Base-by-base conservation (phyloP, 2,113 vertebrate genomes). In the Climacteris rufus region DNA sequence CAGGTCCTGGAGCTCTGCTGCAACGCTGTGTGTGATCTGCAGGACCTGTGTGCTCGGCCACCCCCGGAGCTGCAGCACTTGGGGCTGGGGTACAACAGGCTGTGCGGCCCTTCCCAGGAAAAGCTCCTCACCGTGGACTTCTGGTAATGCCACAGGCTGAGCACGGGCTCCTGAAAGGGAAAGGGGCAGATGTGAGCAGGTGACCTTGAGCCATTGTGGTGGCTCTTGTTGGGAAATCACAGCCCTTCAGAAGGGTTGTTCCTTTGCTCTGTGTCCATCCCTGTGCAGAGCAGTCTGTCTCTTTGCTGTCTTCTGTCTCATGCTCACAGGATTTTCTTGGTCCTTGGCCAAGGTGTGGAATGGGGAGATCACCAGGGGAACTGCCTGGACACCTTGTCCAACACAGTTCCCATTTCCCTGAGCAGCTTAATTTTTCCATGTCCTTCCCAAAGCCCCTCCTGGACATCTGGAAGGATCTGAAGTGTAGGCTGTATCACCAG, bases 1-100 rank as follows among this genome's bases (percentile, higher is more conserved):
- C 97, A 99, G 99, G 97, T 99, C 53, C 95, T 99, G 97, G 99
- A 99, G 96, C 98, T 99, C 4, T 98, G 98, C 13, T 97, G 92
- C 82, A 99, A 99, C 9, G 9, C 61, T 31, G 69, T 99, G 69
- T 24, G 45, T 35, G 97, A 97, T 87, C 70, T 99, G 64, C 92
- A 94, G 66, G 96, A 97, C 39, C 97, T 99, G 61, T 98, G 96
- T 9, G 7, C 27, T 4, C 40, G 3, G 11, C 97, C 97, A 0
- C 98, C 98, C 24, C 98, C 97, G 0, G 13, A 11, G 12, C 97
- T 99, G 3, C 98, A 98, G 90, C 98, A 99, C 91, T 56, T 99
- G 69, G 98, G 99, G 9, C 94, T 99, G 13, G 96, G 98, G 8
- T 96, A 98, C 93, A 99, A 99, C 95, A 66, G 33, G 6, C 97